Conservation (phyloP, 2,797 vertebrate species). For the Naso thynnoides region DNA sequence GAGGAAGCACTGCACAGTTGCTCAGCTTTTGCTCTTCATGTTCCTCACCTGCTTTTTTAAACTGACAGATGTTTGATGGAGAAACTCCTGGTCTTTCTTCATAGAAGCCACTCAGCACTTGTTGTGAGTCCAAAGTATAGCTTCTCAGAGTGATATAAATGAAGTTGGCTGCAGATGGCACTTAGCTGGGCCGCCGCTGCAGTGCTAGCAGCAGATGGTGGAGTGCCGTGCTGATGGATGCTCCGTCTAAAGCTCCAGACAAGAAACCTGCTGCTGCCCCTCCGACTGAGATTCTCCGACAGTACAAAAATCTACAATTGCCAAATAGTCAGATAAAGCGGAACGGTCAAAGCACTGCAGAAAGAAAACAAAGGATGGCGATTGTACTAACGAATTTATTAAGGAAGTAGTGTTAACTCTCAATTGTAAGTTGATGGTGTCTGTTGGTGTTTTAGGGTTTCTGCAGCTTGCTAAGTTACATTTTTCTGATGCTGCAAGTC, state of each 20-base stretch:
- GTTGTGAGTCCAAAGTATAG: conserved; percentile 35
- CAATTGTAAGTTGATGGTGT: background rate
- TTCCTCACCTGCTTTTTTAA: background rate
- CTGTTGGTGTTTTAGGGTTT: background rate
- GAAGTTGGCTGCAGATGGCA: conserved; percentile 62
- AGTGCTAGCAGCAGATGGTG: conserved; percentile 70
- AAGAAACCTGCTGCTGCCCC: conserved; percentile 65
- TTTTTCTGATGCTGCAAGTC: too few relatives aligned
- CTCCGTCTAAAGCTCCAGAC: conserved; percentile 65
- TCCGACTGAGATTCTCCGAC: conserved; percentile 20
- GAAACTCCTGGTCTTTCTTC: background rate
- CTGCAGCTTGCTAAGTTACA: background rate
- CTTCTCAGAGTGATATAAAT: conserved; percentile 47
- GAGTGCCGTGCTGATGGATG: conserved; percentile 71
- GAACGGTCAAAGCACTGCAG: background rate
- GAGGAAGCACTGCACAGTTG: background rate
- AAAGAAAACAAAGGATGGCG: background rate
- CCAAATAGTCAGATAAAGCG: conserved; percentile 28
- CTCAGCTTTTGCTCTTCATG: background rate
- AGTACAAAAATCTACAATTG: conserved; percentile 32
- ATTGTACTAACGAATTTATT: background rate
- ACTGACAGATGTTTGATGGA: background rate
- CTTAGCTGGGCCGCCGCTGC: conserved; percentile 45
- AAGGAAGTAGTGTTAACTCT: too few relatives aligned
- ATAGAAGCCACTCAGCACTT: conserved; percentile 9